These are phyloP conservation scores for Balaenoptera acutorostrata DNA, from an alignment of 2,113 vertebrate species.

Conservation along the genomic window DNA sequence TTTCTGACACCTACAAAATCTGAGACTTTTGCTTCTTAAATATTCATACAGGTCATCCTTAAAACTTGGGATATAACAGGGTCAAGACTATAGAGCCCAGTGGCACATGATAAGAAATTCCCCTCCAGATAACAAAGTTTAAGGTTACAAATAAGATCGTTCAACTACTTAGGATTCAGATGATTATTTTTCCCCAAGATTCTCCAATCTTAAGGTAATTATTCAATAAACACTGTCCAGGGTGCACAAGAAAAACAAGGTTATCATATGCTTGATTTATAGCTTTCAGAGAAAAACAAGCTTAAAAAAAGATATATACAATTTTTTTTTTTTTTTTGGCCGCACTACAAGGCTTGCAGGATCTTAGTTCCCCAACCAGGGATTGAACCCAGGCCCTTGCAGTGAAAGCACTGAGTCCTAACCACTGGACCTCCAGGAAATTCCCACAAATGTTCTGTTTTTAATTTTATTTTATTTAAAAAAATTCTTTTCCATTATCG, in stretches of 20 bases:
- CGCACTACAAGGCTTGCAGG: neutral
- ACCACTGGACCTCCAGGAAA: neutral
- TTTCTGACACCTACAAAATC: neutral
- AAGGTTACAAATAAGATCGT: neutral
- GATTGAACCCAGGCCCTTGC: neutral
- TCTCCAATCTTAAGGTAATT: neutral
- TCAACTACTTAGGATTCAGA: constrained; percentile 1
- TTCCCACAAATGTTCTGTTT: neutral
- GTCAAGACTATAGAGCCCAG: neutral
- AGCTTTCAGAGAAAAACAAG: neutral
- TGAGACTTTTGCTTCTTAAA: neutral
- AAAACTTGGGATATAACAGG: neutral
- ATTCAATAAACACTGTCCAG: neutral
- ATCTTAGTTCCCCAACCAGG: neutral
- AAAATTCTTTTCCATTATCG: neutral
- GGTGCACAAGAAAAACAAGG: neutral
- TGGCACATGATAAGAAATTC: neutral
- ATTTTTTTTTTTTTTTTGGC: neutral
- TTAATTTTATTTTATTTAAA: neutral
- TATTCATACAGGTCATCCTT: neutral
- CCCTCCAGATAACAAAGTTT: neutral
- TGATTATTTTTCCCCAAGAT: neutral
- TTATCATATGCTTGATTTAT: neutral
- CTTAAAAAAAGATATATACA: neutral
- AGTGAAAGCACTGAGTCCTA: neutral